A percentile compares a stretch with the other conserved stretches of the same genome.
phyloP scores from a whole-genome alignment of 37 sponge, comb jelly and placozoan species.

The Oopsacas minuta region DNA sequence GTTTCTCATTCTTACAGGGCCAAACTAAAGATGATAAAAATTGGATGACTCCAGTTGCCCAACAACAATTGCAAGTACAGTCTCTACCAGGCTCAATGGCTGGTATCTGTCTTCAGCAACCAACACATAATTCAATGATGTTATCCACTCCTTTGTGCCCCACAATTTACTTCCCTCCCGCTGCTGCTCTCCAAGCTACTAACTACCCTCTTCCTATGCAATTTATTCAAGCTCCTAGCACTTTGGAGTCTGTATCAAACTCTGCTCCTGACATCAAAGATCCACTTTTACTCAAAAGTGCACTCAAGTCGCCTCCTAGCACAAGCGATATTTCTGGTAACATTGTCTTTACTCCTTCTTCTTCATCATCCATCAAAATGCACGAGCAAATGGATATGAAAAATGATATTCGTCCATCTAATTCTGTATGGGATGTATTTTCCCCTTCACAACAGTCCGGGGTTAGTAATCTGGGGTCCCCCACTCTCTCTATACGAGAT shows the following conservation, averaged over 20 bases:
- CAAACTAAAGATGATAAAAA: not conserved
- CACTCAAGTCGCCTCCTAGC: not conserved
- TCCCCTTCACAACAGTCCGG: not conserved
- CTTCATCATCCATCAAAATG: not conserved
- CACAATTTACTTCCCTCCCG: not conserved
- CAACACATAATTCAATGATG: not conserved
- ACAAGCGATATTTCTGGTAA: not conserved
- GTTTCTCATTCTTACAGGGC: not conserved
- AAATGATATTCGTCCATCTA: not conserved
- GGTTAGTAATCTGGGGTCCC: not conserved
- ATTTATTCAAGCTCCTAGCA: constrained; percentile 8
- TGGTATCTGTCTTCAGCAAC: not conserved
- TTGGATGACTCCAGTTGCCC: not conserved
- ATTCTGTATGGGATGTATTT: constrained; percentile 12
- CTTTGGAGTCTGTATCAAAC: not conserved
- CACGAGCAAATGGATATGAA: not conserved
- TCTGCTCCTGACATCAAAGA: not conserved
- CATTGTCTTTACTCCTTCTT: not conserved
- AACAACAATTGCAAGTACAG: not conserved
- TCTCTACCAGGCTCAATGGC: not conserved
- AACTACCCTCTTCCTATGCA: constrained; percentile 14
- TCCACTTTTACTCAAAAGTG: not conserved
- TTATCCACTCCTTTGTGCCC: not conserved
- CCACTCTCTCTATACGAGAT: not conserved
- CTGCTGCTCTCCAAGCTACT: not conserved